Evolutionary conservation across 2,888 invertebrate species (phyloP).

Genomic region (Biston stratarius): DNA sequence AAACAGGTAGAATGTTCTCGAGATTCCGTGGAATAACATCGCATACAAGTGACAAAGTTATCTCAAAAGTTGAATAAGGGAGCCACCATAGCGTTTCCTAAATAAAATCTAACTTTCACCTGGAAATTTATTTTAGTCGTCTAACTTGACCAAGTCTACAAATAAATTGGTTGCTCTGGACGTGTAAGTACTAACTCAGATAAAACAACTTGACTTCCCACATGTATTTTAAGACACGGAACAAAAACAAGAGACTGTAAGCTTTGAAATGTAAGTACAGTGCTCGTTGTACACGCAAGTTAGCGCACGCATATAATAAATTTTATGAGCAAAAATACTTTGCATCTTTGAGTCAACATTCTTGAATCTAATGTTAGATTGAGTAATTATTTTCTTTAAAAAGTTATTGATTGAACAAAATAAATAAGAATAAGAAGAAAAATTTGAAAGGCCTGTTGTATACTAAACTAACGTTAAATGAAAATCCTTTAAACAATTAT

Average conservation of each 20-base stretch:
- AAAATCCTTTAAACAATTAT: too few species aligned
- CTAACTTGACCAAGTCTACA: neutral
- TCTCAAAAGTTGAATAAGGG: neutral
- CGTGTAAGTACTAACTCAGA: conserved; percentile 40
- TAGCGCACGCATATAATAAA: conserved; percentile 15
- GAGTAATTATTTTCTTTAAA: neutral
- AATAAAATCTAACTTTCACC: neutral
- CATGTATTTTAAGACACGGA: conserved; percentile 42
- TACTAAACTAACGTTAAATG: too few species aligned
- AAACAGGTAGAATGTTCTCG: conserved; percentile 68
- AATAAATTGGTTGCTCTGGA: conserved; percentile 5
- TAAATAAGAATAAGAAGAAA: too few species aligned
- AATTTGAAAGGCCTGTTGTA: too few species aligned
- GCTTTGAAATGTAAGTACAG: conserved; percentile 34
- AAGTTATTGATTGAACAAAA: too few species aligned
- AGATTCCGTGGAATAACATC: conserved; percentile 44
- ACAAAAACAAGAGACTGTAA: conserved; percentile 41
- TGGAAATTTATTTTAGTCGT: neutral
- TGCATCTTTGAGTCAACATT: neutral
- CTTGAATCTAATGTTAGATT: neutral
- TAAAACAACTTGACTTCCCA: conserved; percentile 46
- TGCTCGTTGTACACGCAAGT: conserved; percentile 2
- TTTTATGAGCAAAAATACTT: conserved; percentile 3
- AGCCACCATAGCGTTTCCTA: neutral
- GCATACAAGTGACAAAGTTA: conserved; percentile 6